Evolutionary conservation across 2,888 invertebrate species (phyloP).

Genomic region (Drosophila eohydei): DNA sequence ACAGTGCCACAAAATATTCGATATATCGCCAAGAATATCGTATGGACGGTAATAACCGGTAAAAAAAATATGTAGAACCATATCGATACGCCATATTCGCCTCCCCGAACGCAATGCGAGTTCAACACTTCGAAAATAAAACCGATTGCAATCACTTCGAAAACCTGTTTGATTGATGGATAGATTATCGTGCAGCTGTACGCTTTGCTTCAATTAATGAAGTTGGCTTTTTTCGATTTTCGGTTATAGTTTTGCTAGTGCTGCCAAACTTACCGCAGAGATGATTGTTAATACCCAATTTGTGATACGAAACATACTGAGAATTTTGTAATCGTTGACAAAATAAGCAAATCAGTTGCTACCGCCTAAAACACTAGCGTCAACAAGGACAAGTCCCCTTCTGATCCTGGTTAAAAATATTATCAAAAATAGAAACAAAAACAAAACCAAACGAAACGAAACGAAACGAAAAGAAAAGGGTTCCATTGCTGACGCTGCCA

Average conservation of each 20-base stretch:
- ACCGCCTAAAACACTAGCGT: conserved; percentile 2
- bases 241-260: background rate
- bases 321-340: conserved; percentile 55
- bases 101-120: conserved; percentile 53
- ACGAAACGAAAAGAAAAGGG: conserved; percentile 33
- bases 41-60: conserved; percentile 47
- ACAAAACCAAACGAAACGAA: background rate
- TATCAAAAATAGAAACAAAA: background rate
- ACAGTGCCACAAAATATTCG: conserved; percentile 52
- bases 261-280: conserved; percentile 51
- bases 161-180: conserved; percentile 26
- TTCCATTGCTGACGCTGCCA: conserved; percentile 47
- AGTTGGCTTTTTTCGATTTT: background rate
- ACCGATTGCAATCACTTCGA: conserved; percentile 48
- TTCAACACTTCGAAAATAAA: conserved; percentile 30
- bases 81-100: conserved; percentile 54
- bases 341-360: conserved; percentile 45
- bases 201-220: background rate
- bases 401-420: background rate
- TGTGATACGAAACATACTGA: conserved; percentile 53
- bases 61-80: conserved; percentile 43
- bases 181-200: too few species aligned
- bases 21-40: conserved; percentile 28
- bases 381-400: background rate
- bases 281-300: conserved; percentile 52